A percentile compares a stretch with the other conserved stretches of the same genome.
These are phyloP conservation scores for Nothura maculosa DNA, from an alignment of 2,797 vertebrate genomes.

Conservation along the genomic window DNA sequence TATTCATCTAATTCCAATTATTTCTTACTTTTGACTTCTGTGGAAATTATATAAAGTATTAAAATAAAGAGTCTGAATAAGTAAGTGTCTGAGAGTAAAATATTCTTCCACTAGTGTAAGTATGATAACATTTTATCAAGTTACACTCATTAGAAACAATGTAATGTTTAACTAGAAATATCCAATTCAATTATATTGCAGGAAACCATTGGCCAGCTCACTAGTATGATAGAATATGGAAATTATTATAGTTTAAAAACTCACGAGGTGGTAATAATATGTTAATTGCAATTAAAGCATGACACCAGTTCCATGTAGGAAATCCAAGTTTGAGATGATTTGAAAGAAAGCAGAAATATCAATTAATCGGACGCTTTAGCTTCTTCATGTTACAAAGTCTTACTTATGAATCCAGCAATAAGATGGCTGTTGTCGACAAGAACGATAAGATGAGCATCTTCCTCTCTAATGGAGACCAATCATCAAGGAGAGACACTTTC, in stretches of 20 bases:
- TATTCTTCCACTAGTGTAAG: background rate
- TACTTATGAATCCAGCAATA: background rate
- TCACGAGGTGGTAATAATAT: background rate
- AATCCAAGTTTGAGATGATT: constrained; percentile 23
- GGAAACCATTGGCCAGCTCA: constrained; percentile 8
- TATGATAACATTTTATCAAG: background rate
- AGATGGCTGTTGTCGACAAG: background rate
- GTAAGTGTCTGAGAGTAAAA: background rate
- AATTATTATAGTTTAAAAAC: constrained; percentile 40
- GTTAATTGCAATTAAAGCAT: constrained; percentile 56
- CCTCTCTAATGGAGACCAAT: background rate
- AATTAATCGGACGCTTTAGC: constrained; percentile 10
- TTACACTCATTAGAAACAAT: background rate
- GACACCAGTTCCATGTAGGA: constrained; percentile 11
- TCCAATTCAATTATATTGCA: background rate
- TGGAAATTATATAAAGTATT: constrained; percentile 28
- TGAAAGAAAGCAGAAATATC: constrained; percentile 1
- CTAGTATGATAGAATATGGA: constrained; percentile 26
- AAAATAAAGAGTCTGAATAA: background rate
- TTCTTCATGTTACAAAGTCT: background rate
- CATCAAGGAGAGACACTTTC: accelerated
- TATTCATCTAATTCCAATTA: constrained; percentile 27
- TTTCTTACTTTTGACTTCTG: constrained; percentile 36
- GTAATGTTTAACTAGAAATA: background rate
- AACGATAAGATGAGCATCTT: background rate